These are phyloP conservation scores for Mesocentrotus franciscanus DNA, from an alignment of 53 echinoderm and acorn worm genomes.

Conservation along the genomic window DNA sequence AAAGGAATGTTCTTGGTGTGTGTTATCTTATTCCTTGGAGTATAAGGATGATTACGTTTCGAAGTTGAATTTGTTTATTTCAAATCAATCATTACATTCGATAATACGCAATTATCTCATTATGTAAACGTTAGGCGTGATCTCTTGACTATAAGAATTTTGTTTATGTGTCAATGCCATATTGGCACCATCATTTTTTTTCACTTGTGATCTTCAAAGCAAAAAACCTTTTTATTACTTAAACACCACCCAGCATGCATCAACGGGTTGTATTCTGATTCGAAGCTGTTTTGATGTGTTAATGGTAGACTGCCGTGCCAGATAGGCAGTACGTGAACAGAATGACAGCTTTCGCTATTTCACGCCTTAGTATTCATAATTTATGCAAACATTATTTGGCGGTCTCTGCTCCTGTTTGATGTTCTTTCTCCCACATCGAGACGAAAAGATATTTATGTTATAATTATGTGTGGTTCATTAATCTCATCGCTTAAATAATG, in stretches of 20 bases:
- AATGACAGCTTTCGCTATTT: neutral
- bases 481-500: too few species aligned
- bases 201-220: neutral
- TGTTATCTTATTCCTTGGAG: too few species aligned
- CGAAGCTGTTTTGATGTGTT: neutral
- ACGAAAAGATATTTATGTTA: too few species aligned
- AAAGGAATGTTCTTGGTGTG: too few species aligned
- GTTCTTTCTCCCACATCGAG: too few species aligned
- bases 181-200: neutral
- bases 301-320: neutral
- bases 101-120: neutral
- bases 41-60: neutral
- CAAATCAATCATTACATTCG: neutral
- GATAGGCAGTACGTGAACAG: neutral
- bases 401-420: too few species aligned
- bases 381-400: too few species aligned
- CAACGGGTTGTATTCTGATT: neutral
- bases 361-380: neutral
- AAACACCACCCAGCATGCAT: neutral
- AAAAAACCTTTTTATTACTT: neutral
- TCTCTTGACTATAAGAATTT: neutral
- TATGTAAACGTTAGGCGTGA: neutral
- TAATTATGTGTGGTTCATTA: too few species aligned
- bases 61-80: neutral
- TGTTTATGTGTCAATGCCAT: neutral